Evolutionary conservation across 2,888 invertebrate species (phyloP), one percentile per base, ranked within the genome.

Genomic region (Caenorhabditis doughertyi): DNA sequence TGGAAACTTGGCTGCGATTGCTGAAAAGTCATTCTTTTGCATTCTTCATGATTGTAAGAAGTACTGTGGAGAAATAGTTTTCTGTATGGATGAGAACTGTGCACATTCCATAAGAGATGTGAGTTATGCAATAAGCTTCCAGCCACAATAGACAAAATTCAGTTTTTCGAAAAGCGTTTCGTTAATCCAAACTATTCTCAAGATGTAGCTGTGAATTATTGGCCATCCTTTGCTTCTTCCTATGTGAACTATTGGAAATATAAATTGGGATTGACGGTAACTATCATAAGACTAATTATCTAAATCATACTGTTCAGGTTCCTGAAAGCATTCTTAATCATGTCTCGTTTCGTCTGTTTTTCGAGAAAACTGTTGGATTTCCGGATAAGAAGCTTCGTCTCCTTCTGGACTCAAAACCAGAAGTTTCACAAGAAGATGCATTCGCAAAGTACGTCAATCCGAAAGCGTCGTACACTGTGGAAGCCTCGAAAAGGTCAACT

Each of bases 331-430:
- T 65, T 2, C 42, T 87, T 55, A 83, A 85, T 35, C 85, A 88
- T 39, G 67, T 76, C 7, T 77, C 84, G 18, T 85, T 89, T 70
- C 87, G 90, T 39, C 72, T 89, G 29, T 77, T 90, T 27, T 89
- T 90, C 67, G 88, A 85, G 64, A 89, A 87, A 70, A 87, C 88
- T 4, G 80, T 89, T 55, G 90, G 90, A 35, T 90, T 90, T 67
- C 84, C 87, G 5, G 85, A 89, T 35, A 87, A 89, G 55, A 90
- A 89, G 60, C 79, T 86, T 32, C 82, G 88, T 53, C 72, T 90
- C 8, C 55, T 89, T 13, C 64, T 89, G 72, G 80, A 86, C 42
- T 86, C 60, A 25, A 79, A 82, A 11, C 85, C 89, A 9, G 79
- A 87, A 74, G 71, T 83, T 3, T 49, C 72, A 2, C 84, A 84